Percentiles rank a stretch among this genome's conserved stretches.
These are phyloP conservation scores for Chloropsis hardwickii DNA, from an alignment of 2,113 vertebrate genomes.

Conservation along the genomic window DNA sequence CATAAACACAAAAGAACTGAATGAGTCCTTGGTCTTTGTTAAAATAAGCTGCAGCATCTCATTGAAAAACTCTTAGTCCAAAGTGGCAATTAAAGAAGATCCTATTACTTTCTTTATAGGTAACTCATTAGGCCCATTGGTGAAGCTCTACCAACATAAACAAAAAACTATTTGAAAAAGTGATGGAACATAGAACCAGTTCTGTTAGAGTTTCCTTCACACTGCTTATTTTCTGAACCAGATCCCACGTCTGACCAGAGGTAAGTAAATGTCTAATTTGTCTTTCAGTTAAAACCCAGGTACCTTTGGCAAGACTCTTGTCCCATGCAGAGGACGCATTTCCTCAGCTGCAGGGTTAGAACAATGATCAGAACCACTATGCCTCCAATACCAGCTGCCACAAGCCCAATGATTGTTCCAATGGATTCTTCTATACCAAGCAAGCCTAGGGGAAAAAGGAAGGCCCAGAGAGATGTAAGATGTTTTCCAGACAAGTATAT, in stretches of 20 bases:
- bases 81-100: neutral
- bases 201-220: neutral
- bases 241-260: neutral
- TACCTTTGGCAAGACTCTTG: neutral
- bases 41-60: neutral
- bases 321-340: conserved; percentile 52
- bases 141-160: neutral
- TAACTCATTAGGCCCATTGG: neutral
- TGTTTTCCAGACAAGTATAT: neutral
- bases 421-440: conserved; percentile 69
- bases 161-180: neutral
- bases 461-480: neutral
- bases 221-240: neutral
- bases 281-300: neutral
- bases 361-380: conserved; percentile 47
- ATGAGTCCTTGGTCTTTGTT: neutral
- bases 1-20: neutral
- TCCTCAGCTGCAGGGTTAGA: conserved; percentile 54
- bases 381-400: conserved; percentile 56
- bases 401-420: conserved; percentile 62
- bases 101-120: neutral
- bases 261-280: neutral
- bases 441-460: conserved; percentile 24
- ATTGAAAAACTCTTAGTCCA: neutral
- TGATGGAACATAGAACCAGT: neutral